Conservation (phyloP, 1,140 invertebrate species). For the Glossosoma conforme region DNA sequence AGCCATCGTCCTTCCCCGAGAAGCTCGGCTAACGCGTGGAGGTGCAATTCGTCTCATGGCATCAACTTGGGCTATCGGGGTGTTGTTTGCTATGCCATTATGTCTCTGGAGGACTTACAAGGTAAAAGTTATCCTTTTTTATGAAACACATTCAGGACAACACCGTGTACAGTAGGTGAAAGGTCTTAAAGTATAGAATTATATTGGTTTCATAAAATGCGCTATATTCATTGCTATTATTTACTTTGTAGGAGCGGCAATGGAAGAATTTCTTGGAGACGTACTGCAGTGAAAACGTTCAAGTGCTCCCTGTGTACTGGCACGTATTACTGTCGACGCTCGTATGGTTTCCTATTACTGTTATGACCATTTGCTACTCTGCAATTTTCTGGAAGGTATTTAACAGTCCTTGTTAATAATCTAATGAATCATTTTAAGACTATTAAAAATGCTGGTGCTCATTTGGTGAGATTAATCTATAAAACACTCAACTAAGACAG, state of each 20-base stretch:
- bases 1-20: conserved; percentile 68
- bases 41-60: conserved; percentile 57
- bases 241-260: conserved; percentile 51
- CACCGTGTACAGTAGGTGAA: neutral
- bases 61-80: conserved; percentile 62
- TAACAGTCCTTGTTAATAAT: too few relatives aligned
- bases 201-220: too few relatives aligned
- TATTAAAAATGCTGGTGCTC: too few relatives aligned
- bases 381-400: conserved; percentile 60
- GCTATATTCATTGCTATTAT: neutral
- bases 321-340: conserved; percentile 62
- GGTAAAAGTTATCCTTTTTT: conserved; percentile 42
- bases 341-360: conserved; percentile 64
- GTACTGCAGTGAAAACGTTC: conserved; percentile 62
- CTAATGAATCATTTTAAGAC: too few relatives aligned
- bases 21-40: conserved; percentile 57
- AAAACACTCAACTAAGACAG: too few relatives aligned
- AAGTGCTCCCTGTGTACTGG: conserved; percentile 64
- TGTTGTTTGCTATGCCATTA: conserved; percentile 57
- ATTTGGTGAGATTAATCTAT: too few relatives aligned
- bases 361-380: conserved; percentile 64
- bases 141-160: neutral
- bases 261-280: conserved; percentile 66
- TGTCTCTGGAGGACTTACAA: conserved; percentile 59
- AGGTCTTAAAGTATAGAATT: neutral